A percentile compares a stretch with the other conserved stretches of the same genome.
phyloP scores from a whole-genome alignment of 2,888 invertebrate species.

The Herminia tarsipennalis region DNA sequence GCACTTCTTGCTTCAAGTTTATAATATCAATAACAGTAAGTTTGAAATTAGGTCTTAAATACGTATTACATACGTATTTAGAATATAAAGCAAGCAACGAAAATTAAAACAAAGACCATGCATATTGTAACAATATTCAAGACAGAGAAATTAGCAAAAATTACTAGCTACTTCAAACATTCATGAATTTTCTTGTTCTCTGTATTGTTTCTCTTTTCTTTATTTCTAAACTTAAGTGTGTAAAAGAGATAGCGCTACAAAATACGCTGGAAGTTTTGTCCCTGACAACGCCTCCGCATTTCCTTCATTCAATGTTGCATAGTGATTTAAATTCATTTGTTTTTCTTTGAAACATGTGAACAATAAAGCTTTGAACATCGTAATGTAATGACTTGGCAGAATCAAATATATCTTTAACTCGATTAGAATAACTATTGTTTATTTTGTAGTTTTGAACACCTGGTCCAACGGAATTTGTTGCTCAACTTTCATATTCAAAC shows the following conservation, averaged over 20 bases:
- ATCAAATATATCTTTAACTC: slow-evolving; percentile 61
- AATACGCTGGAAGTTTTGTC: slow-evolving; percentile 44
- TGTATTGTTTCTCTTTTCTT: slow-evolving; percentile 26
- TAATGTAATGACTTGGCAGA: slow-evolving; percentile 62
- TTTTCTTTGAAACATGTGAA: slow-evolving; percentile 58
- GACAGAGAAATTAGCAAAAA: slow-evolving; percentile 30
- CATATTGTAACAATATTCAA: slow-evolving; percentile 24
- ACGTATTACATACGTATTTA: too few species aligned
- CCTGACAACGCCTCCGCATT: slow-evolving; percentile 48
- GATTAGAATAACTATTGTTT: slow-evolving; percentile 72
- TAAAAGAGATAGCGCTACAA: slow-evolving; percentile 33
- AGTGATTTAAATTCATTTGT: slow-evolving; percentile 57
- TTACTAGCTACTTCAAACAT: slow-evolving; percentile 36
- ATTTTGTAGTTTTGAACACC: slow-evolving; percentile 46
- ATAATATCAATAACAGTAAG: neutral
- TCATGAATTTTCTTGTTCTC: slow-evolving; percentile 37
- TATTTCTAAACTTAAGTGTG: slow-evolving; percentile 15
- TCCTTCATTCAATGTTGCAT: slow-evolving; percentile 44
- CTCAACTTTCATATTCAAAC: slow-evolving; percentile 1
- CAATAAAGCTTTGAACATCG: slow-evolving; percentile 60
- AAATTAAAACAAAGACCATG: slow-evolving; percentile 29
- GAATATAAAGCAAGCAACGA: slow-evolving; percentile 12
- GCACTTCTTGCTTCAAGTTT: neutral
- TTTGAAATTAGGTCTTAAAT: neutral
- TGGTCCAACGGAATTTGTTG: slow-evolving; percentile 8